Conservation (phyloP, 2,113 vertebrate genomes). For the Circaetus cinerascens region DNA sequence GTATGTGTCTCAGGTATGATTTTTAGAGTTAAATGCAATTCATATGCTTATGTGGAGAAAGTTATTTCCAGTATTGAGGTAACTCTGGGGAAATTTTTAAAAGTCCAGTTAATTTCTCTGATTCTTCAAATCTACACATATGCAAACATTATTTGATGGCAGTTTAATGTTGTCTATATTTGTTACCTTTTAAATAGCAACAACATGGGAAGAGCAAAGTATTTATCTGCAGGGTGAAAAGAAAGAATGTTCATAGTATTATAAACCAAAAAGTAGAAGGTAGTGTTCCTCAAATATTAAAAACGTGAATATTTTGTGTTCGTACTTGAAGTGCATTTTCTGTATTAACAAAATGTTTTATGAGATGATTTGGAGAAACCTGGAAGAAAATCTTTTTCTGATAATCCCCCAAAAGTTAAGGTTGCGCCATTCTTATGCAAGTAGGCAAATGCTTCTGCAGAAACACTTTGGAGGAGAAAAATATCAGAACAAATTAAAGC, state of each 20-base stretch:
- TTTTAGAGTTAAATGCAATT: background rate
- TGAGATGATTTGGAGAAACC: background rate
- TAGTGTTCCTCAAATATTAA: background rate
- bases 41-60: background rate
- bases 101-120: background rate
- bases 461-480: background rate
- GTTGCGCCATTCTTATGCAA: background rate
- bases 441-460: background rate
- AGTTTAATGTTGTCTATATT: background rate
- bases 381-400: background rate
- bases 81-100: background rate
- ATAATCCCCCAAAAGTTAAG: background rate
- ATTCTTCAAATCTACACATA: background rate
- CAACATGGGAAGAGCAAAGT: background rate
- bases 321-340: background rate
- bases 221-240: background rate
- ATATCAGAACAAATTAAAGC: rapidly evolving
- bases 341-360: background rate
- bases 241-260: background rate
- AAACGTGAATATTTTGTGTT: background rate
- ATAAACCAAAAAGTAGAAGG: background rate
- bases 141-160: background rate
- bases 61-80: background rate
- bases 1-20: background rate
- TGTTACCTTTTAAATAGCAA: background rate